Base-by-base conservation (phyloP, 2,888 invertebrate species). In the Cetonia aurata region DNA sequence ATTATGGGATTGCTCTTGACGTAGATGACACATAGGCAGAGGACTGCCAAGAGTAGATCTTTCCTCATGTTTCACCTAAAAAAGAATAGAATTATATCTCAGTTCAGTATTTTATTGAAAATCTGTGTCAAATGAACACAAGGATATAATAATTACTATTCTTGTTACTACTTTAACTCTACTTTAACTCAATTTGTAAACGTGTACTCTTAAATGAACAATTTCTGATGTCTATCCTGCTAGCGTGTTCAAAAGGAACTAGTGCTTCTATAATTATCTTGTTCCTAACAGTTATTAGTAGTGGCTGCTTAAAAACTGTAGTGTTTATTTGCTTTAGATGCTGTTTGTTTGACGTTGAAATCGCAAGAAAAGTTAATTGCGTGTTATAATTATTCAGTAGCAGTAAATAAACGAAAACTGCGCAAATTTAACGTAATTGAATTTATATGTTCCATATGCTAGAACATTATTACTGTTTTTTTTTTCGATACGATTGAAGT, bases 1-100 rank as follows among this genome's bases (percentile, higher is more conserved):
- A 76, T 67, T 44, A 82, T 78, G 3, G 82, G 82, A 59, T 74
- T 81, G 55, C 81, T 75, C 37, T 75, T 77, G 56, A 78, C 78
- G 68, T 77, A 76, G 52, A 80, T 62, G 31, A 82, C 70, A 66
- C 79, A 76, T 13, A 83, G 76, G 78, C 81, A 82, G 60, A 83
- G 72, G 52, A 80, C 77, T 73, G 82, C 78, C 76, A 80, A 78
- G 66, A 83, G 73, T 66, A 82, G 74, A 75, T 80, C 78, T 75
- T 80, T 77, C 77, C 80, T 82, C 84, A 84, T 85, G 70, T 66
- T 72, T 53, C 12, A 53, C 50, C 71, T 74, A 48, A 62, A 69
- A 73, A n/a, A 52, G 19, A 3, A 17, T 12, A 3, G 17, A 13
- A 56, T 53, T 25, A 53, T 53, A n/a, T 53, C 31, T 53, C 6